Base-by-base conservation (phyloP, 2,797 vertebrate species). In the Lacerta bilineata region DNA sequence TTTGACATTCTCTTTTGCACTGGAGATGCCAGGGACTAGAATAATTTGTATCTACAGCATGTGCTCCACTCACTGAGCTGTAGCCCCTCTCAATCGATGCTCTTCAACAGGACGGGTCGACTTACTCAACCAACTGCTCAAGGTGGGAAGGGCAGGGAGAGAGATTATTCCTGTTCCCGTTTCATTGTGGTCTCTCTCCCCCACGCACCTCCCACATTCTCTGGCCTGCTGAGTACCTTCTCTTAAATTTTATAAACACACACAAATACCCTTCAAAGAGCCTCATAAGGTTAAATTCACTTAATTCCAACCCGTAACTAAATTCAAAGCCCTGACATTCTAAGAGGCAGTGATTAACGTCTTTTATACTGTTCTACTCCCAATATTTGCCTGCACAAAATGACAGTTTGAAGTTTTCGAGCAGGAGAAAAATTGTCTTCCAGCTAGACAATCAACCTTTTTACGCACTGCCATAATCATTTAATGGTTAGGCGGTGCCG, bases 371-470 rank as follows among this genome's bases (percentile, higher is more conserved):
- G 23, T 92, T 36, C 23, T 29, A 88, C 90, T 87, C 74, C 89
- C 79, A 88, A 86, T 1, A 6, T 55, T 84, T 41, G 5, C 83
- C 72, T 90, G 85, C 86, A 27, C 46, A 94, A 93, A 93, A 91
- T n/a, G 78, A 85, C 84, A 90, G 39, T 77, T 69, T 81, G 59
- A 86, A 91, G 46, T 84, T 95, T 89, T 64, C 89, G 71, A 92
- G 25, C n/a, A 27, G 23, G 23, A 80, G 82, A 80, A 41, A 20
- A 74, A 75, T 33, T n/a, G 27, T 80, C 87, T 93, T 92, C 89
- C 93, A 91, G 79, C 27, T 46, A 93, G 61, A 91, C 4, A 4
- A 74, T 91, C 3, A 5, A 88, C 87, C 46, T 92, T 93, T 76
- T 86, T 91, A 84, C 86, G 89, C 23, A 5, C 8, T 86, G 83